These are phyloP conservation scores for Harpagifer antarcticus DNA, from an alignment of 2,797 vertebrate species.

Conservation along the genomic window DNA sequence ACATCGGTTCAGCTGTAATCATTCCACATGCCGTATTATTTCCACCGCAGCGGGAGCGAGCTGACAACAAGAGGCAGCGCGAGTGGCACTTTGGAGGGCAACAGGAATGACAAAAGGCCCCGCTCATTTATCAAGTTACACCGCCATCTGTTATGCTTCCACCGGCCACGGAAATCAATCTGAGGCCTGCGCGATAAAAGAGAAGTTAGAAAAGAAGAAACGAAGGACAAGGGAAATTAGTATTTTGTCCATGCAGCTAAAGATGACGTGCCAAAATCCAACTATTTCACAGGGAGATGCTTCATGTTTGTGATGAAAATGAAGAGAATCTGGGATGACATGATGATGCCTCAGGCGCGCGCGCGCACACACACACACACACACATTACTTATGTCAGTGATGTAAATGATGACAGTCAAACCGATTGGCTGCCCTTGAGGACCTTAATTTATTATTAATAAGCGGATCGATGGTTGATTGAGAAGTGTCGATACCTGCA, in stretches of 20 bases:
- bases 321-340: conserved; percentile 31
- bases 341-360: conserved; percentile 35
- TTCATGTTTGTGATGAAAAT: conserved; percentile 30
- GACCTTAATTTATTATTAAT: conserved; percentile 78
- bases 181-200: conserved; percentile 39
- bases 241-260: conserved; percentile 2
- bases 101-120: conserved; percentile 60
- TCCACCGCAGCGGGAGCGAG: conserved; percentile 40
- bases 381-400: background rate
- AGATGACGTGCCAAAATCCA: no score
- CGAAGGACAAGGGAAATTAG: background rate
- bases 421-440: conserved; percentile 48
- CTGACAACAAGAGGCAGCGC: conserved; percentile 30
- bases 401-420: conserved; percentile 66
- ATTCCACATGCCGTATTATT: conserved; percentile 47
- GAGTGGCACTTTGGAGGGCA: conserved; percentile 58
- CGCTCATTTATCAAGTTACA: conserved; percentile 82
- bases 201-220: background rate
- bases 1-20: conserved; percentile 34
- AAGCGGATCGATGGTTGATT: conserved; percentile 70
- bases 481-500: conserved; percentile 18
- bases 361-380: background rate
- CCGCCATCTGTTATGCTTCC: conserved; percentile 77
- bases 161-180: conserved; percentile 69
- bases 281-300: conserved; percentile 43